A percentile compares a stretch with the other conserved stretches of the same genome.
Conservation (phyloP, 2,797 vertebrate species). For the Hydrocynus forskahlii region DNA sequence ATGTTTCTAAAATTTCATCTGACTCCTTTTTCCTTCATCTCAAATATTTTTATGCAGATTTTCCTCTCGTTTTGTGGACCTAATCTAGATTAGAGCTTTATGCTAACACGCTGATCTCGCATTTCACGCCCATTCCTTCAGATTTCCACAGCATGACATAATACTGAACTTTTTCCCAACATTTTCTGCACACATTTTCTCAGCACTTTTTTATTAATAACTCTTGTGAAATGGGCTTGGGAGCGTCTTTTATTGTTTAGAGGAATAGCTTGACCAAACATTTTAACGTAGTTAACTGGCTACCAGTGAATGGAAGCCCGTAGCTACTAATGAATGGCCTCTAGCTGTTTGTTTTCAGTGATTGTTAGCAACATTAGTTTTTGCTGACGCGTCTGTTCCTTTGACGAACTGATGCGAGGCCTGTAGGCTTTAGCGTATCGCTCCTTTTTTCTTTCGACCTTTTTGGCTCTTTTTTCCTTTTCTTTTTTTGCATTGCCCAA, state of each 20-base stretch:
- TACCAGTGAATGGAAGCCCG: too few relatives aligned
- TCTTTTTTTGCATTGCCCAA: neutral
- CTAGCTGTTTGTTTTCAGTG: neutral
- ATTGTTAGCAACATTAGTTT: neutral
- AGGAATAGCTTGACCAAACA: neutral
- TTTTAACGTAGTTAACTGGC: neutral
- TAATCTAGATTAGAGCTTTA: neutral
- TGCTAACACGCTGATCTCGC: neutral
- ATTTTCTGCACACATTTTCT: neutral
- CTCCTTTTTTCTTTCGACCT: neutral
- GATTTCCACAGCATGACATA: neutral
- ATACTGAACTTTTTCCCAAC: neutral
- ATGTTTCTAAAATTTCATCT: neutral
- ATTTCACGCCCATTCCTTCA: neutral
- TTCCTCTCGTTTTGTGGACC: neutral
- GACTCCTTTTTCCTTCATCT: neutral
- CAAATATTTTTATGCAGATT: neutral
- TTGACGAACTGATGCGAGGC: neutral
- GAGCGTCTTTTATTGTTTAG: conserved; percentile 6
- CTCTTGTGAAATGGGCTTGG: neutral
- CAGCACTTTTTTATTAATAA: neutral
- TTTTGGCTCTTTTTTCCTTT: neutral
- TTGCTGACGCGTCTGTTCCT: neutral
- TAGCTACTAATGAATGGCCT: too few relatives aligned
- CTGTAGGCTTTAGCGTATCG: neutral